phyloP scores from a whole-genome alignment of 1,140 invertebrate species.

The Drosophila micromelanica region DNA sequence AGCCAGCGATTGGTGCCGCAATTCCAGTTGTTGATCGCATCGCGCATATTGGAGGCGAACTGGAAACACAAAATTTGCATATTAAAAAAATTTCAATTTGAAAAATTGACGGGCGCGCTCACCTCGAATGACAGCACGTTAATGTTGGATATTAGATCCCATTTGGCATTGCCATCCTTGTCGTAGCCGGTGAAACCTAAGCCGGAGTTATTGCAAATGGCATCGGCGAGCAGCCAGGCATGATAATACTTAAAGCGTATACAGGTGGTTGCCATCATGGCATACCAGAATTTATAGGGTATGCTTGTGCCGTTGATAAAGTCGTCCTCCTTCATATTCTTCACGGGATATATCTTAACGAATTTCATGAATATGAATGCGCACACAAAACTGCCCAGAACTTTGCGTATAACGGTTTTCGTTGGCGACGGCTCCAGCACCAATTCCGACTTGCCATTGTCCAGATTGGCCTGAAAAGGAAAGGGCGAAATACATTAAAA shows the following conservation, averaged over 20 bases:
- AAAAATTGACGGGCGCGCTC: constrained; percentile 48
- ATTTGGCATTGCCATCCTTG: constrained; percentile 88
- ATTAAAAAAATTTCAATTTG: neutral
- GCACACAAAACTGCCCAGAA: constrained; percentile 87
- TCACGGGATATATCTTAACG: constrained; percentile 88
- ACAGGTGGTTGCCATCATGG: constrained; percentile 90
- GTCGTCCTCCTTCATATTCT: constrained; percentile 88
- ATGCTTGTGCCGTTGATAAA: constrained; percentile 88
- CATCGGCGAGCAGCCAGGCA: constrained; percentile 97
- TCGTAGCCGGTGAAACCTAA: constrained; percentile 95
- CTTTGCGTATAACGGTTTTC: constrained; percentile 88
- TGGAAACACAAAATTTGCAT: constrained; percentile 68
- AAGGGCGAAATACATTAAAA: neutral
- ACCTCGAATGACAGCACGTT: constrained; percentile 96
- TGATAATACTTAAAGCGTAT: constrained; percentile 97
- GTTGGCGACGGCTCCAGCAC: constrained; percentile 88
- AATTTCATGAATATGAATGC: constrained; percentile 88
- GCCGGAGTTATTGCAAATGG: constrained; percentile 96
- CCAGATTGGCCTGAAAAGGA: constrained; percentile 71
- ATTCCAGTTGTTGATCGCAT: constrained; percentile 95
- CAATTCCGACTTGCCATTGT: constrained; percentile 84
- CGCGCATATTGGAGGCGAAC: constrained; percentile 91
- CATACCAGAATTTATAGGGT: constrained; percentile 87
- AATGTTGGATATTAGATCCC: constrained; percentile 97
- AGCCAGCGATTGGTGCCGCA: constrained; percentile 96